Base-by-base conservation (phyloP, 2,797 vertebrate genomes). In the Sebastes oblongus region DNA sequence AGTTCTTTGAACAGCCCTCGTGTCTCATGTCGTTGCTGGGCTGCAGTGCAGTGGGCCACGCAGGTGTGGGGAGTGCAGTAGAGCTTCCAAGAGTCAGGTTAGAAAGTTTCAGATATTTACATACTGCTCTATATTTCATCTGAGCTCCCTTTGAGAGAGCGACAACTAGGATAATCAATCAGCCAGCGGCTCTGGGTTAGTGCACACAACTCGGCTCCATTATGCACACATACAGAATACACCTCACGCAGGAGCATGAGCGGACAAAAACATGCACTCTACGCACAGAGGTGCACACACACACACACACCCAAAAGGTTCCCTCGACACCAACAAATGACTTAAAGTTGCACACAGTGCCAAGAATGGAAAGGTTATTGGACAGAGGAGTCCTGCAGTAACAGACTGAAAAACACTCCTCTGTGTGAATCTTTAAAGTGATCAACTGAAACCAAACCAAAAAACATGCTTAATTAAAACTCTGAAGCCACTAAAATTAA, bases 81-180 rank as follows among this genome's bases (percentile, higher is more conserved):
- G 74, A 75, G 64, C 25, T 70, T 84, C 80, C 80, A 85, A 76
- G 81, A 81, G 78, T 81, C 86, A 65, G 79, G 76, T 72, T 82
- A 87, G 79, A 71, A 85, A 92, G 79, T 87, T 86, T 73, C 83
- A 85, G 84, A 82, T 91, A 93, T 93, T 92, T 92, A 89, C 85
- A 92, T 91, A 72, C 70, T 85, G 88, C 85, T 94, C 88, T 90
- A 91, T 89, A 88, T 93, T 94, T 94, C 86, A 90, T 87, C 74
- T 36, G 60, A 36, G 83, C 86, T 83, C 87, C 87, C 81, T 91
- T 83, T 90, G 88, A 93, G 87, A 86, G 77, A 85, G 78, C 83
- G 52, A 79, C 79, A 68, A 80, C 85, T n/a, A 55, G 81, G 85
- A 89, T 89, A 92, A 95, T 94, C 93, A 93, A 93, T 94, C 90